Base-by-base conservation (phyloP, 2,113 vertebrate species). In the Zosterops borbonicus region DNA sequence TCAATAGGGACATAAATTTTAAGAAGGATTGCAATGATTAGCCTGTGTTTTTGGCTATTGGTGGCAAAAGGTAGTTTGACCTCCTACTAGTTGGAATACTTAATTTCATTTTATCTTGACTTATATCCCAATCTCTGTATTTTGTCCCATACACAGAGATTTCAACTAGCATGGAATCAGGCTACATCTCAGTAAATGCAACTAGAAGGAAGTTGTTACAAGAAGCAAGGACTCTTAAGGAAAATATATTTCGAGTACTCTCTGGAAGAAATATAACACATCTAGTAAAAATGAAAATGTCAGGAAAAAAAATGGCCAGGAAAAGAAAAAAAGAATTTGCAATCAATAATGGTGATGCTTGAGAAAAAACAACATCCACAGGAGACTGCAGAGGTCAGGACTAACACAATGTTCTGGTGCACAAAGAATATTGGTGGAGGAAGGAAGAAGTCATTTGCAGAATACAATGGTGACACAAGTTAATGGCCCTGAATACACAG, bases 401-500 rank as follows among this genome's bases (percentile, higher is more conserved):
- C 18, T 39, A 91, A 67, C 24, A 53, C 16, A 31, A 12, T 8
- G 5, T 1, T 56, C 50, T 50, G 71, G 29, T 22, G 21, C 12
- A 92, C 53, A 85, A 71, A 35, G 42, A 80, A 21, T 35, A 53
- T 12, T 37, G 78, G 64, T 71, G 85, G 71, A 95, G 35, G 37
- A 50, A 31, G 44, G 25, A 11, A 63, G 63, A 87, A 85, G 44
- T 27, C 75, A 33, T 59, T 89, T 91, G 75, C 41, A 94, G 92
- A 73, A 82, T 8, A 7, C 62, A 81, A 3, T 8, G 63, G 75
- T 93, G 92, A 95, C 85, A 94, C 62, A 88, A 89, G 85, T 60
- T 94, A 96, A 97, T 83, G 85, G 73, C 80, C 90, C 67, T 85
- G 69, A 69, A 89, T 89, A 58, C 76, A 79, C 4, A 95, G 53